Evolutionary conservation across 2,113 vertebrate genomes (phyloP).

Genomic region (Sarotherodon lohbergeri): DNA sequence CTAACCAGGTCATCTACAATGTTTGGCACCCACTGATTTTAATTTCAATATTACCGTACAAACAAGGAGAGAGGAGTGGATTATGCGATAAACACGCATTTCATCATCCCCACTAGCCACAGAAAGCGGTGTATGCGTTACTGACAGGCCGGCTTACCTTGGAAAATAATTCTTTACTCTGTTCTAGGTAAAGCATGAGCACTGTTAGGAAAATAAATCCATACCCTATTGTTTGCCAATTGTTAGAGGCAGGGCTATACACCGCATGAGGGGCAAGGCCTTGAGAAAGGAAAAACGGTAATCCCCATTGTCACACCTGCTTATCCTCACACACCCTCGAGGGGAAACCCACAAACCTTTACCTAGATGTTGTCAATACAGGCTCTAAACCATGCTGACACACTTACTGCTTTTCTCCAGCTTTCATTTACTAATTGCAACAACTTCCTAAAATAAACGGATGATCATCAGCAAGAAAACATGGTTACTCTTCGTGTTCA

Average conservation of each 20-base stretch:
- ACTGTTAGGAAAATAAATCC: conserved; percentile 7
- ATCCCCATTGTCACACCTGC: conserved; percentile 37
- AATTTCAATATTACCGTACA: conserved; percentile 64
- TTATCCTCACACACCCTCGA: conserved; percentile 30
- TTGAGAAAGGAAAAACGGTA: not conserved
- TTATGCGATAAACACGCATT: conserved; percentile 43
- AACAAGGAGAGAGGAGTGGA: conserved; percentile 55
- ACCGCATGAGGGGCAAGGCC: not conserved
- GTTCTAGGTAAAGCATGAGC: not conserved
- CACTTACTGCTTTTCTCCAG: not conserved
- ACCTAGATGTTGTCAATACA: conserved; percentile 8
- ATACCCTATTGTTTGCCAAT: conserved; percentile 12
- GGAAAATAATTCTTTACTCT: not conserved
- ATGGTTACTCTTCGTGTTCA: not conserved
- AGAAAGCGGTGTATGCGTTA: conserved; percentile 7
- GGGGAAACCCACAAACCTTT: conserved; percentile 28
- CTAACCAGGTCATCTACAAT: conserved; percentile 60
- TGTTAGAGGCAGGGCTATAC: not conserved
- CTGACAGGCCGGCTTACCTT: conserved; percentile 22
- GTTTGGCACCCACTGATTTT: conserved; percentile 63
- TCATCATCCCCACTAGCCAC: conserved; percentile 18
- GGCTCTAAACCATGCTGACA: conserved; percentile 6
- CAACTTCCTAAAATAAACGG: not conserved
- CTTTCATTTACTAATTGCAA: not conserved
- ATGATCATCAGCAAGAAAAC: not conserved